Evolutionary conservation across 2,797 vertebrate species (phyloP).

Genomic region (Eupleurogrammus muticus): DNA sequence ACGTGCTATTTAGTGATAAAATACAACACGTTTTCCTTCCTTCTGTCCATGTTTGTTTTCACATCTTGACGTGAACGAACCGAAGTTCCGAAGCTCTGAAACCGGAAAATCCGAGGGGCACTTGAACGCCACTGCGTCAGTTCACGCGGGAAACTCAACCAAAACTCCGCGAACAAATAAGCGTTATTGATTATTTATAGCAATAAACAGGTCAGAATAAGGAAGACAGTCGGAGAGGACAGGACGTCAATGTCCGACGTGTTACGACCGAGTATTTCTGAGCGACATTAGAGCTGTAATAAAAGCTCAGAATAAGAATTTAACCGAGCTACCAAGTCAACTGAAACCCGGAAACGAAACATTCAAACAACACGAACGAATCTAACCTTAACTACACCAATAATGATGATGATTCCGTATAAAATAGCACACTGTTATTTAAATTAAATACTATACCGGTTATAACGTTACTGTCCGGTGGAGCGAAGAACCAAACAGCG

Average conservation of each 20-base stretch:
- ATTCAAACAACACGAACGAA: rapidly evolving
- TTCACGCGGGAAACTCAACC: conserved; percentile 35
- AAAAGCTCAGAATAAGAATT: neutral
- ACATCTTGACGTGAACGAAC: too few species aligned
- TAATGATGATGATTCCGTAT: rapidly evolving
- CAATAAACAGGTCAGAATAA: rapidly evolving
- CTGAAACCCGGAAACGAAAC: neutral
- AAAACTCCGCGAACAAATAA: neutral
- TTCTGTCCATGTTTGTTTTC: too few species aligned
- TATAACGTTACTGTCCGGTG: too few species aligned
- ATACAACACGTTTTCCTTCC: too few species aligned
- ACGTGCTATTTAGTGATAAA: too few species aligned
- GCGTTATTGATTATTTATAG: rapidly evolving
- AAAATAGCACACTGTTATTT: rapidly evolving
- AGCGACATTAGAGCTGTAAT: neutral
- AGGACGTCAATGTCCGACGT: neutral
- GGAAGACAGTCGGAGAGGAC: rapidly evolving
- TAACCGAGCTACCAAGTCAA: neutral
- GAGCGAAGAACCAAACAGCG: rapidly evolving
- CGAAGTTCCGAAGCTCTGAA: too few species aligned
- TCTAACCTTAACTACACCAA: too few species aligned
- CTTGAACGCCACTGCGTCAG: neutral
- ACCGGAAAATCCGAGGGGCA: too few species aligned
- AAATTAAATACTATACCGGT: neutral
- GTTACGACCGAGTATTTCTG: rapidly evolving